Evolutionary conservation across 2,888 invertebrate genomes (phyloP), one percentile per base, ranked within the genome.

Genomic region (Penaeus monodon): DNA sequence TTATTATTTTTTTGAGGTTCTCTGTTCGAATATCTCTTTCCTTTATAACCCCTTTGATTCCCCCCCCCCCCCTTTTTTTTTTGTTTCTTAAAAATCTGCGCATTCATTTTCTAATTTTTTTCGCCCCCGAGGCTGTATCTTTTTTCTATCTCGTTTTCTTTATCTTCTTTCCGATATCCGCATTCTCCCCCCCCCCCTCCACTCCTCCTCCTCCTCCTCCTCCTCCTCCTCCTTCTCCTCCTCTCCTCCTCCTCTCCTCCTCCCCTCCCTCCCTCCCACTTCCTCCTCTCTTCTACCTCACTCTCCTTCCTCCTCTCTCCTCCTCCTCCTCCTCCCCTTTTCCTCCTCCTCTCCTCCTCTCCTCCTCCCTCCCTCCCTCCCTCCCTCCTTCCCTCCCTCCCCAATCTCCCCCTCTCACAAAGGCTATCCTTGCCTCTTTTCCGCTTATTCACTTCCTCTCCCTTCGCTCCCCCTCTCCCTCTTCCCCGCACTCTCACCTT

Each of bases 81-180:
- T 20, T 17, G 17, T 57, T 17, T 57, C 17, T 57, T 2, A 57
- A 57, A 20, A 57, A 57, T 57, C 17, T 57, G 14, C 17, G 3
- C 17, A 14, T 57, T 57, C 57, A 17, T 57, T 57, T 57, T 57
- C 17, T 10, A 1, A 8, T 44, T 44, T 44, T 44, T 44, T 44
- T 44, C 44, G 44, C 44, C 10, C 44, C 10, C 10, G 44, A 44
- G 57, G 14, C 17, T 57, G 17, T 57, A 57, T 17, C 17, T 57
- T 57, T 57, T 57, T 57, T 57, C 17, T 57, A 17, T 57, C 17
- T 20, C 57, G 4, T 57, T 57, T 14, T 17, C 57, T 57, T 57
- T 17, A 57, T 20, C 70, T 81, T 77, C 57, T n/a, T 77, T 77
- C 77, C 63, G 77, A 63, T 63, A 77, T 63, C 77, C 22, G 29